Conservation (phyloP, 64 coral and sea anemone genomes). For the Anthopleura sola region DNA sequence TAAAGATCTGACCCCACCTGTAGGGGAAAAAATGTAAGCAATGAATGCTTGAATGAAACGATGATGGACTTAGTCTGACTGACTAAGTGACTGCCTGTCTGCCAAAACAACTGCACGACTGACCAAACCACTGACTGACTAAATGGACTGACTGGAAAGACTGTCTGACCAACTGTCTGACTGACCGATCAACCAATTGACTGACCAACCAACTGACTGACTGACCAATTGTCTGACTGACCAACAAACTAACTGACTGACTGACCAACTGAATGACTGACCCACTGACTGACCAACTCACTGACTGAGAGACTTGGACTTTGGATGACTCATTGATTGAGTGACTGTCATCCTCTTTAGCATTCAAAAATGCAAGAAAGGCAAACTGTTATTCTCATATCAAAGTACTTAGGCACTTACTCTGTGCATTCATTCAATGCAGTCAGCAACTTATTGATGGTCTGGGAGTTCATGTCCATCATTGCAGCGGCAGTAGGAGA, state of each 20-base stretch:
- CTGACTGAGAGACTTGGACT: background rate
- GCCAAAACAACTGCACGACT: background rate
- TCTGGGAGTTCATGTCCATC: conserved; percentile 96
- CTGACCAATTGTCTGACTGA: no score
- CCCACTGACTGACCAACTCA: no score
- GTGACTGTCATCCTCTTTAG: no score
- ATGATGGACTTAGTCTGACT: background rate
- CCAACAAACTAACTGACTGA: background rate
- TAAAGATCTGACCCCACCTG: conserved; percentile 98
- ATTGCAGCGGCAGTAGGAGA: conserved; percentile 90
- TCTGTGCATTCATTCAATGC: conserved; percentile 99
- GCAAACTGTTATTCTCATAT: no score
- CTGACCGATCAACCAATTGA: no score
- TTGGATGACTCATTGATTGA: background rate
- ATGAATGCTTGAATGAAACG: background rate
- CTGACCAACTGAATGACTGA: no score
- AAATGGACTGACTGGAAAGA: background rate
- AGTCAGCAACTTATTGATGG: conserved; percentile 93
- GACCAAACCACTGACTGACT: background rate
- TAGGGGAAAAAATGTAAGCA: background rate
- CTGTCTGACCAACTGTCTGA: no score
- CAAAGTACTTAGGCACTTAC: conserved; percentile 39
- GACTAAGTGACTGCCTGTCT: no score
- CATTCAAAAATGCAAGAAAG: no score
- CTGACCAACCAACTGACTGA: background rate